Percentiles rank a stretch among this genome's conserved stretches.
Evolutionary conservation across 2,113 vertebrate genomes (phyloP).

Genomic region (Ranitomeya imitator): DNA sequence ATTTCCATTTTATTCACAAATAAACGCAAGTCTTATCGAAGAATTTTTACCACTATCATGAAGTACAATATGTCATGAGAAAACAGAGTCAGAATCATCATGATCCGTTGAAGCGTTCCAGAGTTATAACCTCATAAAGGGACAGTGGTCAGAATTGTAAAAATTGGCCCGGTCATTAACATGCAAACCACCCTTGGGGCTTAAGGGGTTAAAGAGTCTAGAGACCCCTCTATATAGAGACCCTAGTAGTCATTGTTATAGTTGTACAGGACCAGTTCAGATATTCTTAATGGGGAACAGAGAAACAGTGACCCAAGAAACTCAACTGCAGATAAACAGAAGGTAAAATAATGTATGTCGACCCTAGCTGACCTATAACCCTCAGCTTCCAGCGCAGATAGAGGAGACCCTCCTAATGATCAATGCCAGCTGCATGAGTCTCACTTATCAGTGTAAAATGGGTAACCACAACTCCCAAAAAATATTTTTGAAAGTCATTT

Average conservation of each 20-base stretch:
- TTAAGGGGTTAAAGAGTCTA: background rate
- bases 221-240: background rate
- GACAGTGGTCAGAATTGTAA: too few relatives aligned
- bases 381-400: background rate
- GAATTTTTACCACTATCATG: too few relatives aligned
- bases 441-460: background rate
- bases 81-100: too few relatives aligned
- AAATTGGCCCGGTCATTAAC: too few relatives aligned
- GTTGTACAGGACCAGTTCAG: background rate
- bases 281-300: background rate
- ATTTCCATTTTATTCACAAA: too few relatives aligned
- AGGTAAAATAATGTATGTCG: background rate
- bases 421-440: background rate
- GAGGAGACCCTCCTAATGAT: background rate
- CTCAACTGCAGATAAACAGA: too few relatives aligned
- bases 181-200: too few relatives aligned
- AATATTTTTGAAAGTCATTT: background rate
- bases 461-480: background rate
- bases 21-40: too few relatives aligned
- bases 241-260: background rate
- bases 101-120: too few relatives aligned
- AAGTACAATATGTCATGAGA: too few relatives aligned
- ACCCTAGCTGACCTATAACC: background rate
- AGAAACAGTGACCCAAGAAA: too few relatives aligned
- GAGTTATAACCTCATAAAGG: too few relatives aligned